Evolutionary conservation across 2,797 vertebrate genomes (phyloP).

Genomic region (Typhlichthys eigenmanni): DNA sequence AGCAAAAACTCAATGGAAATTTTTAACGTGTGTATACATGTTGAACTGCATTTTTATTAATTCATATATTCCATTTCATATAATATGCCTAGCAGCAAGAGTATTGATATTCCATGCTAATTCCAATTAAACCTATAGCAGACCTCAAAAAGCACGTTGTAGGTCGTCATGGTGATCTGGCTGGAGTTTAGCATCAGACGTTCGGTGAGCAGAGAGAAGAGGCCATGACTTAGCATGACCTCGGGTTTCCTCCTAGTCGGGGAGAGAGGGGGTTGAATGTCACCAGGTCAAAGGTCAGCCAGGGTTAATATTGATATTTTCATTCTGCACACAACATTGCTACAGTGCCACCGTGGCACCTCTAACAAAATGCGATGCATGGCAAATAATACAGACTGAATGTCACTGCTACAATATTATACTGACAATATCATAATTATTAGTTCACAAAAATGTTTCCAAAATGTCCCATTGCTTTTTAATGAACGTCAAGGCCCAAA

Average conservation of each 20-base stretch:
- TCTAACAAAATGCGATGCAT: not conserved
- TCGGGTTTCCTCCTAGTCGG: constrained; percentile 92
- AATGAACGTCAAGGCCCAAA: constrained; percentile 10
- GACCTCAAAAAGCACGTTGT: constrained; percentile 98
- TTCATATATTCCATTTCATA: too few species aligned
- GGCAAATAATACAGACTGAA: not conserved
- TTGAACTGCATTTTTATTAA: too few species aligned
- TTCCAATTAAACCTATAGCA: constrained; percentile 15
- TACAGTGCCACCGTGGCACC: not conserved
- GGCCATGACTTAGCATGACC: constrained; percentile 93
- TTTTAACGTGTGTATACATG: too few species aligned
- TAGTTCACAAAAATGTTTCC: constrained; percentile 8
- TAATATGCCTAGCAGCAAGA: not conserved
- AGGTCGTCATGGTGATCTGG: constrained; percentile 92
- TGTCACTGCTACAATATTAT: not conserved
- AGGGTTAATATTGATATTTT: constrained; percentile 17
- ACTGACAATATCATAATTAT: not conserved
- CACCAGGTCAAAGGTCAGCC: constrained; percentile 39
- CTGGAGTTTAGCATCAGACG: constrained; percentile 91
- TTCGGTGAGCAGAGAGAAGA: constrained; percentile 94
- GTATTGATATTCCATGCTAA: not conserved
- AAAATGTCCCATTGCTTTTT: not conserved
- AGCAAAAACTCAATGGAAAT: too few species aligned
- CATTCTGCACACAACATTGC: constrained; percentile 1
- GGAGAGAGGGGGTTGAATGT: constrained; percentile 3